These are phyloP conservation scores for Cassiopea xamachana DNA, from an alignment of 30 jellyfish, hydroid and myxozoan species.

Conservation along the genomic window DNA sequence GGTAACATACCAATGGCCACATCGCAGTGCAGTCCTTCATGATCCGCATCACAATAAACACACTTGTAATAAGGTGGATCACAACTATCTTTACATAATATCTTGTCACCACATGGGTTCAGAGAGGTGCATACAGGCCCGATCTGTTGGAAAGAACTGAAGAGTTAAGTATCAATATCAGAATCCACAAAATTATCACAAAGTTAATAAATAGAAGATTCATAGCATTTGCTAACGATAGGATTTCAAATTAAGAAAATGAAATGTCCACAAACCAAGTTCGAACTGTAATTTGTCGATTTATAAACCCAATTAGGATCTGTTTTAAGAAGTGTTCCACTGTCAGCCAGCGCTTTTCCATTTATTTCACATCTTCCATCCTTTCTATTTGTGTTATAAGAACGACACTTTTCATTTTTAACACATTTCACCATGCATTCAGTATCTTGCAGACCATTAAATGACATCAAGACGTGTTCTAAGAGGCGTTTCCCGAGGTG, in stretches of 20 bases:
- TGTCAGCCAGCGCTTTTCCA: conserved; percentile 27
- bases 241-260: too few relatives aligned
- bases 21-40: conserved; percentile 31
- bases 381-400: background rate
- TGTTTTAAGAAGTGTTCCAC: background rate
- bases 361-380: conserved; percentile 2
- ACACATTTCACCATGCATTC: conserved; percentile 32
- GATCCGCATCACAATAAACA: conserved; percentile 14
- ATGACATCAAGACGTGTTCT: background rate
- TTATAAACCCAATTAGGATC: background rate
- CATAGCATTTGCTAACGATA: too few relatives aligned
- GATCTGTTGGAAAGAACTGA: background rate
- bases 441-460: background rate
- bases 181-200: too few relatives aligned
- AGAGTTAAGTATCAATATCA: too few relatives aligned
- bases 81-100: conserved; percentile 34
- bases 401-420: conserved; percentile 21
- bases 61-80: conserved; percentile 33
- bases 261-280: background rate
- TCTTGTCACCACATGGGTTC: conserved; percentile 18
- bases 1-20: conserved; percentile 10
- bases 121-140: conserved; percentile 8
- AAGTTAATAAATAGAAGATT: too few relatives aligned
- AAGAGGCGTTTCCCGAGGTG: background rate
- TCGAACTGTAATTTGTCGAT: background rate